Evolutionary conservation across 1,140 invertebrate genomes (phyloP), one percentile per base, ranked within the genome.

Genomic region (Amphibalanus amphitrite): DNA sequence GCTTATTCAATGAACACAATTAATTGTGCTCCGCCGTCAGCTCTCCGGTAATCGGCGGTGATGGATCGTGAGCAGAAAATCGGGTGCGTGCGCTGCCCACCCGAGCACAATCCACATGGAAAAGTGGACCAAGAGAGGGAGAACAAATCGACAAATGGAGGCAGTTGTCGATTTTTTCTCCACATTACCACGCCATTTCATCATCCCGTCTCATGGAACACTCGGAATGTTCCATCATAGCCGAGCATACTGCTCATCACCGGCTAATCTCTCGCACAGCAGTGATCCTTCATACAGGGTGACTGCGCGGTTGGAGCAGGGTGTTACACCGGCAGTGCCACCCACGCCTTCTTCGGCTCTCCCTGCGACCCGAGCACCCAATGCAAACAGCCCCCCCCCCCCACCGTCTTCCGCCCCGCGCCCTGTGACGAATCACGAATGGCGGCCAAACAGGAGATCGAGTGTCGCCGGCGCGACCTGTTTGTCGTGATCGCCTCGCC

Each of bases 1-100:
- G 47, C 47, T 59, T 59, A 59, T 59, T 59, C 47, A 59, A 59
- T 59, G 47, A 59, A 59, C 47, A 59, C 47, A 59, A 59, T 59
- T 59, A 59, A 59, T 59, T 59, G 20, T 59, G 47, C 47, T 6
- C 6, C 47, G n/a, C 47, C 10, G 17, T 59, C 47, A 59, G 10
- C 23, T 59, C 47, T 59, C 47, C 20, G 47, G 20, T 59, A 59
- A 59, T 23, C 10, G 47, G 13, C 20, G 47, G 47, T 59, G 47
- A 59, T 59, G 10, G 47, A 59, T 59, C 17, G 47, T 1, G 23
- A 3, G 47, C 47, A 20, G 47, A 59, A n/a, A 59, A 23, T 23
- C 47, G 20, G 6, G 13, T 20, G 47, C 47, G 47, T 59, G 47
- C 17, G 10, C 47, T n/a, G n/a, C n/a, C n/a, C n/a, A n/a, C n/a